These are phyloP conservation scores for Pterostichus madidus DNA, from an alignment of 2,888 invertebrate genomes.

Conservation along the genomic window DNA sequence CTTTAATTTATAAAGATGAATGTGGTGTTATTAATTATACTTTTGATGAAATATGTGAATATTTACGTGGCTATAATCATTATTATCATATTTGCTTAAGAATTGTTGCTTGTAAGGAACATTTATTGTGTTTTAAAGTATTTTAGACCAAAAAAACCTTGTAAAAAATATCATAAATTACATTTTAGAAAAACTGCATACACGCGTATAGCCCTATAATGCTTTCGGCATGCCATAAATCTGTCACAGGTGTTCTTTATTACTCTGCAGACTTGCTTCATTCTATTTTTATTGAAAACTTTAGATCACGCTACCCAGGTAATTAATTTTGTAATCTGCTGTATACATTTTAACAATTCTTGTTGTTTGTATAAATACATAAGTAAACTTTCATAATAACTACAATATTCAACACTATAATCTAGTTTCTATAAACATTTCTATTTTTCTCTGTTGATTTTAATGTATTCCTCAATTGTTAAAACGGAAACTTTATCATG, in stretches of 20 bases:
- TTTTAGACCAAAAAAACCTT: conserved; percentile 15
- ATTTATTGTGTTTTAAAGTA: conserved; percentile 47
- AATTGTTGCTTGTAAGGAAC: conserved; percentile 34
- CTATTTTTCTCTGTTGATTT: neutral
- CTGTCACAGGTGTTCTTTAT: conserved; percentile 66
- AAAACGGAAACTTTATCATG: conserved; percentile 10
- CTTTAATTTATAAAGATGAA: conserved; percentile 31
- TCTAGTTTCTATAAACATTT: conserved; percentile 2
- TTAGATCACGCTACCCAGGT: conserved; percentile 40
- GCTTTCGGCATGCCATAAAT: conserved; percentile 63
- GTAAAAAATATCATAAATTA: conserved; percentile 54
- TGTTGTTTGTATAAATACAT: neutral
- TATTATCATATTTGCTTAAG: conserved; percentile 24
- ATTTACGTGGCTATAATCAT: conserved; percentile 40
- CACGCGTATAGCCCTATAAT: conserved; percentile 46
- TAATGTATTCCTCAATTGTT: conserved; percentile 21
- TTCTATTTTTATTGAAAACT: conserved; percentile 65
- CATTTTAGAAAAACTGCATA: conserved; percentile 50
- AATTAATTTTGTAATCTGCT: conserved; percentile 55
- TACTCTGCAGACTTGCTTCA: conserved; percentile 41
- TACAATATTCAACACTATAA: neutral
- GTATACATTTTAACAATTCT: conserved; percentile 13
- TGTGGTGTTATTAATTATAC: conserved; percentile 31
- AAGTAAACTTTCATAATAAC: too few species aligned
- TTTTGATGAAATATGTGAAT: conserved; percentile 42